Percentiles rank a stretch among this genome's conserved stretches.
Evolutionary conservation across 2,113 vertebrate species (phyloP).

Genomic region (Phalacrocorax pelagicus): DNA sequence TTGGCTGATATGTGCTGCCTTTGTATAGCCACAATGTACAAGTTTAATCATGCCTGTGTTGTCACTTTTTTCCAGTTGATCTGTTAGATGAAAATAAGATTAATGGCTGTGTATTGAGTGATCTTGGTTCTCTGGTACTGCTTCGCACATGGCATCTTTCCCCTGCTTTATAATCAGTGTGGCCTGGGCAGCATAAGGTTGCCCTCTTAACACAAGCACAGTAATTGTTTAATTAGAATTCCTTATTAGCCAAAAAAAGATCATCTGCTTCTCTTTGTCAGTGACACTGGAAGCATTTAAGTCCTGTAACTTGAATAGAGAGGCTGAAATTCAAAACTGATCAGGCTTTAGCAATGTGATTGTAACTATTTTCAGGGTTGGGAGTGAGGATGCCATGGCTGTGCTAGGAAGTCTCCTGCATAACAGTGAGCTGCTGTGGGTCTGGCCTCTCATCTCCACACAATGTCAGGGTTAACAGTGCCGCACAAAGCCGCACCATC

Average conservation of each 20-base stretch:
- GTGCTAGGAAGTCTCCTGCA: neutral
- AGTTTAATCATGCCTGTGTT: neutral
- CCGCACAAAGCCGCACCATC: fast-evolving
- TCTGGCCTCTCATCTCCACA: neutral
- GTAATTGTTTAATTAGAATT: neutral
- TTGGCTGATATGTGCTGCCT: neutral
- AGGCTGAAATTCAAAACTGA: neutral
- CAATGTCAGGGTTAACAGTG: neutral
- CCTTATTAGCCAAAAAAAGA: neutral
- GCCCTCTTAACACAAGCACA: neutral
- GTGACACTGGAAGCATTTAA: neutral
- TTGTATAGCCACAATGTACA: neutral
- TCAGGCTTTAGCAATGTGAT: neutral
- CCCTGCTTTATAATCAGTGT: neutral
- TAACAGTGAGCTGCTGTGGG: fast-evolving
- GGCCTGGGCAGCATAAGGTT: neutral
- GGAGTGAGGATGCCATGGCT: neutral
- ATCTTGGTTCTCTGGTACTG: neutral
- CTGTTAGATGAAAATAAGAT: conserved; percentile 16
- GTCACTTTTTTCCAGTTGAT: neutral
- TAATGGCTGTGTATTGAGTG: neutral
- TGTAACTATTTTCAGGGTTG: neutral
- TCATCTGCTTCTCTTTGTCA: neutral
- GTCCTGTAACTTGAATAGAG: neutral
- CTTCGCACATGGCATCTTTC: neutral